phyloP scores from a whole-genome alignment of 2,797 vertebrate genomes.

The Cryptoblepharus egeriae region DNA sequence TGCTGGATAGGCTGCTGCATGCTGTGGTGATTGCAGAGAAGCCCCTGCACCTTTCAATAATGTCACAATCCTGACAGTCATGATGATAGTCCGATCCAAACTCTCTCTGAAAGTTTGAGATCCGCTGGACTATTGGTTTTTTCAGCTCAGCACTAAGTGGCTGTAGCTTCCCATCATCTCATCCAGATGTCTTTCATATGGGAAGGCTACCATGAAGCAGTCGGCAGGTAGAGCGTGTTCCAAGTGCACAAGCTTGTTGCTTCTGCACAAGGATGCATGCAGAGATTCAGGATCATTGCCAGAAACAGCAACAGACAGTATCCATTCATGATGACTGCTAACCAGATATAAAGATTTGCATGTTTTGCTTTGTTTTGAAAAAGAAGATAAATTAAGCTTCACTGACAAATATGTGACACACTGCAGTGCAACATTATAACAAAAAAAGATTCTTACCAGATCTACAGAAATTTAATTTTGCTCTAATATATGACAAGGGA shows the following conservation, averaged over 20 bases:
- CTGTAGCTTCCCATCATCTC: not conserved
- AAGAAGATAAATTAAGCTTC: not conserved
- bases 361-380: constrained; percentile 34
- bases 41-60: too few species aligned
- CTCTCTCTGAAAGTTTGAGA: too few species aligned
- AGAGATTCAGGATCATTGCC: not conserved
- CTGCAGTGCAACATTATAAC: too few species aligned
- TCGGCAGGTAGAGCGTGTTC: not conserved
- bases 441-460: not conserved
- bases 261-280: not conserved
- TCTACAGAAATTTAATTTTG: not conserved
- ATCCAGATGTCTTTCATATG: not conserved
- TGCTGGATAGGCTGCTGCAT: too few species aligned
- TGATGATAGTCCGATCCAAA: too few species aligned
- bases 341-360: constrained; percentile 44
- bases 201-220: not conserved
- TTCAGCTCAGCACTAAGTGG: not conserved
- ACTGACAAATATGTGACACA: not conserved
- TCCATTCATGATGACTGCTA: constrained; percentile 35
- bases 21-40: too few species aligned
- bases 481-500: not conserved
- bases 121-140: not conserved
- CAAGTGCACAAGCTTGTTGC: not conserved
- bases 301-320: not conserved
- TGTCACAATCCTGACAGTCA: too few species aligned